Conservation (phyloP, 2,113 vertebrate species). For the Triplophysa siluroides region DNA sequence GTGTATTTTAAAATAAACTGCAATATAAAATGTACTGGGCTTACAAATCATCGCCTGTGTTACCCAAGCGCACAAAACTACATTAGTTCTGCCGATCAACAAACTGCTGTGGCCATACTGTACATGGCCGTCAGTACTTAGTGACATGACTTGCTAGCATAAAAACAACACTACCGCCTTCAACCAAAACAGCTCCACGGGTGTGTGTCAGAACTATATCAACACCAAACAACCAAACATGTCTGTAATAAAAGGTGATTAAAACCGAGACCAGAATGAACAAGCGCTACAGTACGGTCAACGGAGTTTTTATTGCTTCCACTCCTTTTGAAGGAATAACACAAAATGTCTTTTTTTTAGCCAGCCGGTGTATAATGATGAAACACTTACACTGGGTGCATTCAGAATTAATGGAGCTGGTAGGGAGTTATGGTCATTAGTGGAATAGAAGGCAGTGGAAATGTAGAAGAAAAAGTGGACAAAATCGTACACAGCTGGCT, state of each 20-base stretch:
- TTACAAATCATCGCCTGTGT: too few relatives aligned
- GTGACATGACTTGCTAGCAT: neutral
- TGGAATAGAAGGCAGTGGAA: constrained; percentile 22
- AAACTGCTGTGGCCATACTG: too few relatives aligned
- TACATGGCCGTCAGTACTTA: too few relatives aligned
- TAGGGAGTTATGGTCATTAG: constrained; percentile 68
- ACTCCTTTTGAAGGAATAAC: neutral
- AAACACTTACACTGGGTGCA: constrained; percentile 64
- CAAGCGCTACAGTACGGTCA: neutral
- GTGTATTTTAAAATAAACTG: too few relatives aligned
- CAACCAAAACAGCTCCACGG: neutral
- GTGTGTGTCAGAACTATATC: neutral
- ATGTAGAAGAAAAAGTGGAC: constrained; percentile 44
- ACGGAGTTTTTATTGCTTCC: neutral
- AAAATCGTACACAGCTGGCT: constrained; percentile 59
- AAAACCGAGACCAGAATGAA: neutral
- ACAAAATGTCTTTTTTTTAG: neutral
- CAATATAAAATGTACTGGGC: too few relatives aligned
- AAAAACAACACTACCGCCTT: neutral
- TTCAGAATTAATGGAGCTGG: constrained; percentile 67
- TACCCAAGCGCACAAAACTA: too few relatives aligned
- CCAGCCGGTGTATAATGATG: constrained; percentile 50
- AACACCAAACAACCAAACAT: neutral
- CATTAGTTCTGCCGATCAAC: too few relatives aligned
- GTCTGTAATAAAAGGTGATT: neutral